Evolutionary conservation across 2,888 invertebrate species (phyloP), one percentile per base, ranked within the genome.

Genomic region (Epinotia brunnichana): DNA sequence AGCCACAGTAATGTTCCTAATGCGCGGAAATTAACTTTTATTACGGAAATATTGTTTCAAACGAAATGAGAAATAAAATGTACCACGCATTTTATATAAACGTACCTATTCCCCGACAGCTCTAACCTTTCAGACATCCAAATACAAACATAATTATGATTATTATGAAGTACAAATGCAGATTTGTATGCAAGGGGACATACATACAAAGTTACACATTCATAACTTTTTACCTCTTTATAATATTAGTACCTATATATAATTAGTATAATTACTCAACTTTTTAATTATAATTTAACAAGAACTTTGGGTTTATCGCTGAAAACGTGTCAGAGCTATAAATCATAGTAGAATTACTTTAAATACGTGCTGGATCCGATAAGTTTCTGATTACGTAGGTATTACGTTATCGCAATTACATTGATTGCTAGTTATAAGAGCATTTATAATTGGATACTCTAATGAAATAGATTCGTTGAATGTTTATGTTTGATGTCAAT

Each of bases 321-420:
- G 11, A 24, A 41, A 44, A 54, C 59, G 68, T 68, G 59, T 35
- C 21, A 19, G 15, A 1, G 11, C 17, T 15, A 4, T 48, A 59
- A 60, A 59, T 51, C 15, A 57, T 19, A 21, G 59, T 39, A 59
- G 13, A 67, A 59, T 68, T 60, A 68, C 41, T 68, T 57, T 54
- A 2, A 15, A 67, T 60, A 60, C 68, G 59, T 68, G 67, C 35
- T 48, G 19, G 24, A 5, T 21, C 7, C 17, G 29, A 48, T 60
- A 60, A 15, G 15, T 59, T 51, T 35, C 17, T 41, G 60, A 60
- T 41, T 60, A 39, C 19, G 9, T 21, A 15, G 15, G 3, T 21
- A 15, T 44, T 44, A 44, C 15, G 15, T 44, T 44, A 44, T 44
- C 44, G 15, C 0, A 39, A 15, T 15, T 41, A 21, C 41, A 60